phyloP scores from a whole-genome alignment of 2,113 vertebrate species.

The Zonotrichia leucophrys region DNA sequence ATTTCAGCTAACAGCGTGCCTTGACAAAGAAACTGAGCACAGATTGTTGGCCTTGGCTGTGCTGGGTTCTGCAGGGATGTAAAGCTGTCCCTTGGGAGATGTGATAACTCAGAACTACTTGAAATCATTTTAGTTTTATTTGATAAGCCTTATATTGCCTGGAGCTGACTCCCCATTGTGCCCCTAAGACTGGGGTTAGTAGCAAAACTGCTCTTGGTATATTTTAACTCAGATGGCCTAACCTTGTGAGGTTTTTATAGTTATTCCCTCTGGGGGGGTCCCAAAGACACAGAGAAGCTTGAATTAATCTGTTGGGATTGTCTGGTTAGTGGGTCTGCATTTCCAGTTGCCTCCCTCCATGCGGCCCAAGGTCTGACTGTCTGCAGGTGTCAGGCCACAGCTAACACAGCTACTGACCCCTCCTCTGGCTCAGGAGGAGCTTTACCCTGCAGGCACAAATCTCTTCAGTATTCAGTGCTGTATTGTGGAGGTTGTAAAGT shows the following conservation, averaged over 20 bases:
- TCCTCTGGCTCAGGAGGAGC: not conserved
- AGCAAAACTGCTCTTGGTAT: not conserved
- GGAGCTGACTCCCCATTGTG: not conserved
- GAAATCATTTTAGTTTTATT: not conserved
- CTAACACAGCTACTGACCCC: not conserved
- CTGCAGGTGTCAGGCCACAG: not conserved
- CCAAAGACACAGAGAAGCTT: not conserved
- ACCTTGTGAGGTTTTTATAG: not conserved
- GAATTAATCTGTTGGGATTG: not conserved
- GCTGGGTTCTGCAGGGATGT: not conserved
- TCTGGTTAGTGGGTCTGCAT: not conserved
- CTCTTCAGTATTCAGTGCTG: not conserved
- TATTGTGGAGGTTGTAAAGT: fast-evolving
- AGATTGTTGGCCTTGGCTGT: not conserved
- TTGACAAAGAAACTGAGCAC: not conserved
- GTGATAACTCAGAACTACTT: not conserved
- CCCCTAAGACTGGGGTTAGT: not conserved
- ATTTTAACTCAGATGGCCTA: not conserved
- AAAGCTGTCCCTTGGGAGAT: not conserved
- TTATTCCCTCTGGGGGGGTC: not conserved
- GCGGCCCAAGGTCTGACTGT: not conserved
- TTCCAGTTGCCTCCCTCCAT: not conserved
- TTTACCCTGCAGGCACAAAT: not conserved
- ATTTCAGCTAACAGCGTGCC: slow-evolving; percentile 1
- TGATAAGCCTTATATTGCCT: not conserved